phyloP scores from a whole-genome alignment of 2,797 vertebrate species.

The Eospalax fontanierii region DNA sequence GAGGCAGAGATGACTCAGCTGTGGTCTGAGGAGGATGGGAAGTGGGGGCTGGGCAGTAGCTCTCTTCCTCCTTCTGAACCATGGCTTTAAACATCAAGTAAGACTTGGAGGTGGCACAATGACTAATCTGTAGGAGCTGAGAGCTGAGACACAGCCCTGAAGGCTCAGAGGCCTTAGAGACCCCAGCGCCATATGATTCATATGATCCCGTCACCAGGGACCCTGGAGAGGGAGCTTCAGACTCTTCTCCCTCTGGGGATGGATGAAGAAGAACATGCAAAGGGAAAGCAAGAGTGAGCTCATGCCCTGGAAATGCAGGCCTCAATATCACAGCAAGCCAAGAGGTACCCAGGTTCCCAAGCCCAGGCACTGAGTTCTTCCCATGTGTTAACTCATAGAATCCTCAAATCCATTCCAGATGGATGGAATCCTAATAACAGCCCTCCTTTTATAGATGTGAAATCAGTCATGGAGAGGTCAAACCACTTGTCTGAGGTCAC shows the following conservation, averaged over 20 bases:
- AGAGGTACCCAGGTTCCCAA: neutral
- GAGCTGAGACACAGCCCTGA: neutral
- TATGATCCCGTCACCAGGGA: too few relatives aligned
- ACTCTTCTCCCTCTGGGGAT: neutral
- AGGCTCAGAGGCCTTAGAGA: neutral
- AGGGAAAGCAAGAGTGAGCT: fast-evolving
- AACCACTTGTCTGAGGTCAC: neutral
- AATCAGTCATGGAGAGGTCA: neutral
- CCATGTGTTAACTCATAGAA: neutral
- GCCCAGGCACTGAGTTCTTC: neutral
- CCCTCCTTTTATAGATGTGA: neutral
- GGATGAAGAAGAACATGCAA: neutral
- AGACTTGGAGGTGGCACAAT: neutral
- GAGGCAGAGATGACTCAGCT: neutral
- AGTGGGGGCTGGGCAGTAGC: fast-evolving
- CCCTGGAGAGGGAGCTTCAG: neutral
- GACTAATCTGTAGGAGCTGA: neutral
- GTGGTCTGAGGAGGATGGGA: neutral
- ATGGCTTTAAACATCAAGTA: neutral
- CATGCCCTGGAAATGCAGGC: neutral
- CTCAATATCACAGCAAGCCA: neutral
- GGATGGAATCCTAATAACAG: fast-evolving
- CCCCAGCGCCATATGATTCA: neutral
- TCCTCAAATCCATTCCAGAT: neutral
- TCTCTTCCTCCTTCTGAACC: neutral